Percentiles rank a stretch among this genome's conserved stretches.
Conservation (phyloP, 2,113 vertebrate genomes). For the Seriola dumerili region DNA sequence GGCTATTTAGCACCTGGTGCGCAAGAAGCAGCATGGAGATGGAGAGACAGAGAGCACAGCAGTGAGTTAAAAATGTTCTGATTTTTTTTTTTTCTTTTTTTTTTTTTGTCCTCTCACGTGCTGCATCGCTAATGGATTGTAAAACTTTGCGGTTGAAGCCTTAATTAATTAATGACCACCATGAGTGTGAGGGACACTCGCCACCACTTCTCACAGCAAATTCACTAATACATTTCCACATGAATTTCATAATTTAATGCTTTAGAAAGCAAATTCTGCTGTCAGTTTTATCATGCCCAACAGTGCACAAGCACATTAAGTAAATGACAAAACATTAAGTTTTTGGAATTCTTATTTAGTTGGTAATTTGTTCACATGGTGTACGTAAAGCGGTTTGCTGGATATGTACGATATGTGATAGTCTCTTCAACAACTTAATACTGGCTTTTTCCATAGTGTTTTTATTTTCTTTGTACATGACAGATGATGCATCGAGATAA, state of each 20-base stretch:
- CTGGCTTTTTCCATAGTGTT: neutral
- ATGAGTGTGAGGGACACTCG: neutral
- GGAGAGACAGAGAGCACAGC: neutral
- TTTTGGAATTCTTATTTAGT: constrained; percentile 11
- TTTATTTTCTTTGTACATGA: neutral
- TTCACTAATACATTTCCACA: neutral
- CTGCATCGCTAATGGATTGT: constrained; percentile 13
- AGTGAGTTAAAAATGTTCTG: neutral
- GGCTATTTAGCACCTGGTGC: neutral
- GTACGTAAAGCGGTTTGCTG: neutral
- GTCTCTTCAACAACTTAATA: neutral
- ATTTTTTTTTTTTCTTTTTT: neutral
- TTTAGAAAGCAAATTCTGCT: neutral
- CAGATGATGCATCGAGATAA: neutral
- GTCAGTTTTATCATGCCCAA: constrained; percentile 1
- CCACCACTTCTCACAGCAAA: constrained; percentile 5
- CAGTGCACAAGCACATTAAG: constrained; percentile 6
- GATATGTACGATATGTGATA: neutral
- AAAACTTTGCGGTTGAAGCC: neutral
- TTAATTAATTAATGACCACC: constrained; percentile 16
- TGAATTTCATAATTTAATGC: constrained; percentile 13
- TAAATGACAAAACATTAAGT: constrained; percentile 18
- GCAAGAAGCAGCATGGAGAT: neutral
- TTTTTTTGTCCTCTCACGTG: neutral
- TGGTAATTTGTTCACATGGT: neutral